Base-by-base conservation (phyloP, 2,797 vertebrate species). In the Chanos chanos region DNA sequence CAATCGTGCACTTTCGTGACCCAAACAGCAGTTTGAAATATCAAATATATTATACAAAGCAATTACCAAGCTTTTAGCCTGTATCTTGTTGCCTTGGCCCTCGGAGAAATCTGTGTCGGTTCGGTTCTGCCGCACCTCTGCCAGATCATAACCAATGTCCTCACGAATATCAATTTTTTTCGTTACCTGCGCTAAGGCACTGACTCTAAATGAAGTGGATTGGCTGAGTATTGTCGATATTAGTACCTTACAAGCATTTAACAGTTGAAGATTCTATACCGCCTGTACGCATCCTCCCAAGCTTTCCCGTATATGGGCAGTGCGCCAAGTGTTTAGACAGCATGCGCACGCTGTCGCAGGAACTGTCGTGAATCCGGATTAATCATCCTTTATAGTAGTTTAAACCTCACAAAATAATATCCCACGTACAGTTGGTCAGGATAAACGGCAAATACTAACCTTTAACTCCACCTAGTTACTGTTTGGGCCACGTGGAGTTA, bases 111-210 rank as follows among this genome's bases (percentile, higher is more conserved):
- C 36, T 57, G 47, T 44, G 41, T 55, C 73, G 72, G 22, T 33
- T 72, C 39, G 22, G 47, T 37, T 71, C 59, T 66, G 78, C 82
- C 72, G 84, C 80, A 72, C 72, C 77, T 82, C 81, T 47, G 76
- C 83, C 83, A 83, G 83, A 83, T 82, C 79, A 63, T 70, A 75
- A 66, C 61, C 72, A 67, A 60, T 70, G 66, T 69, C 45, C 77
- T 71, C 72, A 66, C 77, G 72, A 58, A 37, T 62, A 65, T 68
- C 68, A 65, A 65, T 52, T 72, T 67, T 68, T 50, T 57, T 40
- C 12, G 52, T 45, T 48, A 44, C 31, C 47, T 30, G 53, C 37
- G 27, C 51, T 36, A 66, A 31, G 31, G 27, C 54, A 22, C 13
- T 16, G 64, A 70, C 53, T 44, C 60, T 19, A 65, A 25, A 28